Percentiles rank a stretch among this genome's conserved stretches.
phyloP scores from a whole-genome alignment of 2,113 vertebrate species.

The Onychostruthus taczanowskii region DNA sequence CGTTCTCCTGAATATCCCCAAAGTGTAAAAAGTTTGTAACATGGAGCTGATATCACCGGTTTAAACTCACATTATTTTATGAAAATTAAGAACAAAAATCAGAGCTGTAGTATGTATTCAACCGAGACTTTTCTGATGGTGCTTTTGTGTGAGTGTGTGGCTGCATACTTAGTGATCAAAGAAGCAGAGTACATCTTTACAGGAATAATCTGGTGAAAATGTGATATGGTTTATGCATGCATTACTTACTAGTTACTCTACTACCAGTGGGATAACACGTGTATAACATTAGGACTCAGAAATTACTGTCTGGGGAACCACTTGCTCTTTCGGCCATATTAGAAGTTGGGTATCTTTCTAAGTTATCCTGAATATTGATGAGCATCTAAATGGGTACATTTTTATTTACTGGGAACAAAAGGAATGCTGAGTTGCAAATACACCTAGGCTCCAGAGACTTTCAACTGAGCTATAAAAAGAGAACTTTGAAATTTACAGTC shows the following conservation, averaged over 20 bases:
- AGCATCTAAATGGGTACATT: not conserved
- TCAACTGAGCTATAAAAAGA: not conserved
- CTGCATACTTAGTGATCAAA: not conserved
- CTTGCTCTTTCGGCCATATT: not conserved
- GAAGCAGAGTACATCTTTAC: not conserved
- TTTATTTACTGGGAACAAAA: not conserved
- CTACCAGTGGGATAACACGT: fast-evolving
- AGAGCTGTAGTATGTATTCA: not conserved
- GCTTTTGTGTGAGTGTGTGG: not conserved
- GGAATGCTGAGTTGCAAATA: not conserved
- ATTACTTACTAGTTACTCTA: not conserved
- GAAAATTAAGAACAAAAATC: not conserved
- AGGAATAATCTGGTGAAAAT: not conserved
- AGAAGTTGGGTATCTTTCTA: not conserved
- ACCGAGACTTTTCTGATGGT: not conserved
- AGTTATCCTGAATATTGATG: not conserved
- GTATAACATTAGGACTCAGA: not conserved
- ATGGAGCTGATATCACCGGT: not conserved
- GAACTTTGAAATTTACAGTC: not conserved
- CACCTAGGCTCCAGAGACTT: not conserved
- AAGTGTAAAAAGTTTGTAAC: not conserved
- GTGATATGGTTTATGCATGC: not conserved
- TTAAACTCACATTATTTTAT: not conserved
- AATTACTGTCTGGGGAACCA: not conserved
- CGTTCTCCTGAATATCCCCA: not conserved